Evolutionary conservation across 2,888 invertebrate genomes (phyloP), one percentile per base, ranked within the genome.

Genomic region (Spisula solida): DNA sequence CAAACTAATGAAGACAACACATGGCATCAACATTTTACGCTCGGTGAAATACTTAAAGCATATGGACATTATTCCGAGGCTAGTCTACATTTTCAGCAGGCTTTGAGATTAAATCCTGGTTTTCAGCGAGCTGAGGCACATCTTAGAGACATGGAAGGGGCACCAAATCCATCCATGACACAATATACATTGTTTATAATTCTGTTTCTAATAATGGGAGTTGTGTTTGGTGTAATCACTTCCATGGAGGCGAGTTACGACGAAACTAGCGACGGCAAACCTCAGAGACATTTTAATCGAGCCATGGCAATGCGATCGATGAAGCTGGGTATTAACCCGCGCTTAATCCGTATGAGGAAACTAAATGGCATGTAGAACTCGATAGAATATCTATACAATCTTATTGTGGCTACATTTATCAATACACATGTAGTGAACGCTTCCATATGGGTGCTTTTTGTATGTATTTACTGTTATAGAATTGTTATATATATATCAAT

Each of bases 21-120:
- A 1, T 98, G 98, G 98, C 98, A 98, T 95, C 98, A 98, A 97
- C 98, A 98, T 97, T 98, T 98, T 96, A 98, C 98, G 10, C 97
- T 99, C 86, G 98, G 98, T 10, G 98, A 99, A 97, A 98, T 99
- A 96, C 98, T 98, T 96, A 98, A 98, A 97, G 98, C 98, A 0
- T 98, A 98, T 95, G 98, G 98, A 94, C 98, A 98, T 96, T 98
- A 98, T 97, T 98, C 98, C 97, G 98, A 98, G 97, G 98, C 98
- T 66, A 97, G 98, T 66, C 97, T 98, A 91, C 98, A 98, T 97
- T 97, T 98, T 92, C 97, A 98, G 93, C 98, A 98, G 95, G 98
- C 98, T 47, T 97, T 98, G 83, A 98, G 98, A 96, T 97, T 98
- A 90, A 98, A 98, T 97, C 98, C 98, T 78, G 98, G 98, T 94